phyloP scores from a whole-genome alignment of 2,888 invertebrate genomes.

The Cheilosia vulpina region DNA sequence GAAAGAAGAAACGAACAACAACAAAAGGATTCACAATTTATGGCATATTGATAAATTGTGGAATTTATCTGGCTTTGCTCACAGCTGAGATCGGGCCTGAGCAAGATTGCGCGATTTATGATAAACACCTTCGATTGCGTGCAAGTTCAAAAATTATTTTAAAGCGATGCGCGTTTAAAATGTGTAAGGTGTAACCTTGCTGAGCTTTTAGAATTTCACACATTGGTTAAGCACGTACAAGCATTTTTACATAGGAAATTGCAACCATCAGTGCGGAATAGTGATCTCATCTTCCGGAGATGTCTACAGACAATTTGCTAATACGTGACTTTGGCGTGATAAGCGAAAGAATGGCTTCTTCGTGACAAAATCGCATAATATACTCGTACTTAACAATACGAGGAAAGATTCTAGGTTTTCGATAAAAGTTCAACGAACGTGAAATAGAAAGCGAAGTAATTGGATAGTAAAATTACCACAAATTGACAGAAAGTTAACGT shows the following conservation, averaged over 20 bases:
- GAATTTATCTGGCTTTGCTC: constrained; percentile 51
- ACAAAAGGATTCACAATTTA: constrained; percentile 50
- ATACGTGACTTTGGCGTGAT: constrained; percentile 26
- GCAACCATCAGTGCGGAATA: background rate
- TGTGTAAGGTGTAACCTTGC: constrained; percentile 11
- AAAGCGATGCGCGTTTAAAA: constrained; percentile 12
- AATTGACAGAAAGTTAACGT: too few relatives aligned
- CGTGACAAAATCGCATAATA: constrained; percentile 4
- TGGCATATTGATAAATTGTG: constrained; percentile 67
- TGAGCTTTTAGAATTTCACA: background rate
- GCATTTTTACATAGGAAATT: constrained; percentile 27
- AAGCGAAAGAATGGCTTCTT: constrained; percentile 19
- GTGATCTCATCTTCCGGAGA: constrained; percentile 23
- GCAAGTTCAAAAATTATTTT: constrained; percentile 55
- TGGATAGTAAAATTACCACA: too few relatives aligned
- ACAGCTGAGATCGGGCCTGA: constrained; percentile 44
- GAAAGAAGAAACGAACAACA: constrained; percentile 18
- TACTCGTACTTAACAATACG: background rate
- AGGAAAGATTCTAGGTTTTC: background rate
- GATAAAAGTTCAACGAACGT: background rate
- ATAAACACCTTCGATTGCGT: constrained; percentile 5
- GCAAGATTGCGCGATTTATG: constrained; percentile 46
- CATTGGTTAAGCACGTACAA: constrained; percentile 20
- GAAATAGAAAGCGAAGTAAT: background rate
- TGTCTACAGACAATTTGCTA: constrained; percentile 14